phyloP scores from a whole-genome alignment of 2,113 vertebrate genomes.

The Calcarius ornatus region DNA sequence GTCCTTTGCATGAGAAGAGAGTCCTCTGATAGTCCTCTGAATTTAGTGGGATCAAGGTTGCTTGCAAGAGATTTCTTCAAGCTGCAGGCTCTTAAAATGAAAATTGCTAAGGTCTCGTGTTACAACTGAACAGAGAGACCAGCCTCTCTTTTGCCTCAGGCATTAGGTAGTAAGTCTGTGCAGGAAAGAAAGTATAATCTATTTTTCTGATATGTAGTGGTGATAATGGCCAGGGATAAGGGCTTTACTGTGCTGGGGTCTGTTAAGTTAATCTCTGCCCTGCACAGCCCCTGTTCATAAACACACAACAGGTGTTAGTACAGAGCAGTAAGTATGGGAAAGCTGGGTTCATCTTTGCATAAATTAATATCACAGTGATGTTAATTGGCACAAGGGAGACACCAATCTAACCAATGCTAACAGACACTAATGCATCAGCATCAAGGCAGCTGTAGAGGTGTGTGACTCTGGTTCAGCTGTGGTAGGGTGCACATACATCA shows the following conservation, averaged over 20 bases:
- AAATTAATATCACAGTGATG: not conserved
- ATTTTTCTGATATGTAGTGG: not conserved
- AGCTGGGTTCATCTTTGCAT: not conserved
- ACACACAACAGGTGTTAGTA: not conserved
- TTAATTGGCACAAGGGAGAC: not conserved
- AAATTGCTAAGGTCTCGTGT: not conserved
- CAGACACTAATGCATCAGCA: not conserved
- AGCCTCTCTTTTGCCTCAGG: not conserved
- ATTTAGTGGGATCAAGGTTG: not conserved
- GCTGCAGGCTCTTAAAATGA: not conserved
- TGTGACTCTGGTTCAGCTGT: not conserved
- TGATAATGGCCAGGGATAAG: not conserved
- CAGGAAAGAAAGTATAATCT: not conserved
- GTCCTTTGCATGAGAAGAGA: not conserved
- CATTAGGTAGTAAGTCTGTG: not conserved
- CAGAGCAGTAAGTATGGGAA: not conserved
- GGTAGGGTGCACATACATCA: rapidly evolving
- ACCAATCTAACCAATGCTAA: not conserved
- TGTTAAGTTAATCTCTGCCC: not conserved
- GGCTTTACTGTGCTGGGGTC: not conserved
- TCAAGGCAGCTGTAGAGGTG: not conserved
- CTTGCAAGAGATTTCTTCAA: not conserved
- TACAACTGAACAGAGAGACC: not conserved
- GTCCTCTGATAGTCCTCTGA: not conserved
- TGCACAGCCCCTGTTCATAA: not conserved